Percentiles rank a stretch among this genome's conserved stretches.
These are phyloP conservation scores for Vidua chalybeata DNA, from an alignment of 2,113 vertebrate species.

Conservation along the genomic window DNA sequence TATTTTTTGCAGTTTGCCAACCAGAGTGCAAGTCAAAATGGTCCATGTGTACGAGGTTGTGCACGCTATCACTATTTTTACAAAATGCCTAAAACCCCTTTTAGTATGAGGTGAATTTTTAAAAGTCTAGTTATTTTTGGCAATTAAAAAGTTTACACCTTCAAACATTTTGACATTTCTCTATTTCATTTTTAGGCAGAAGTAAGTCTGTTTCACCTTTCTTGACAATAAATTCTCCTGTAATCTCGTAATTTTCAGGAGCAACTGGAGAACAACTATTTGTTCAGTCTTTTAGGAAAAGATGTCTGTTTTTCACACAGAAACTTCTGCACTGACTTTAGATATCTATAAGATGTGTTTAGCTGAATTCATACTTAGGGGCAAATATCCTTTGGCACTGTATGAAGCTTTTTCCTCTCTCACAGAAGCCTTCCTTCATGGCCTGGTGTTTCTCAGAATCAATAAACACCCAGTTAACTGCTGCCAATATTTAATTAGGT, in stretches of 20 bases:
- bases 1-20: not conserved
- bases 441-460: not conserved
- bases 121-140: not conserved
- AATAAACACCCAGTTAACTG: not conserved
- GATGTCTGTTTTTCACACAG: not conserved
- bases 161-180: not conserved
- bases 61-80: not conserved
- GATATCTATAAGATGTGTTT: not conserved
- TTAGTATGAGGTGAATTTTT: not conserved
- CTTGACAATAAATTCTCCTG: not conserved
- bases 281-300: not conserved
- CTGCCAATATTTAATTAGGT: slow-evolving; percentile 18
- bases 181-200: not conserved
- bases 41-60: fast-evolving
- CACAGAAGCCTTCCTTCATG: not conserved
- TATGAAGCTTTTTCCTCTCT: not conserved
- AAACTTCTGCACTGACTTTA: not conserved
- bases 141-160: not conserved
- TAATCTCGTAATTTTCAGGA: not conserved
- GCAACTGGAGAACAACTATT: not conserved
- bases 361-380: not conserved
- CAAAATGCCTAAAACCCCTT: not conserved
- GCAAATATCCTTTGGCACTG: not conserved
- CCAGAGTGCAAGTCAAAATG: not conserved
- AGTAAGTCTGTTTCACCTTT: not conserved